Evolutionary conservation across 1,140 invertebrate genomes (phyloP).

Genomic region (Goniozus legneri): DNA sequence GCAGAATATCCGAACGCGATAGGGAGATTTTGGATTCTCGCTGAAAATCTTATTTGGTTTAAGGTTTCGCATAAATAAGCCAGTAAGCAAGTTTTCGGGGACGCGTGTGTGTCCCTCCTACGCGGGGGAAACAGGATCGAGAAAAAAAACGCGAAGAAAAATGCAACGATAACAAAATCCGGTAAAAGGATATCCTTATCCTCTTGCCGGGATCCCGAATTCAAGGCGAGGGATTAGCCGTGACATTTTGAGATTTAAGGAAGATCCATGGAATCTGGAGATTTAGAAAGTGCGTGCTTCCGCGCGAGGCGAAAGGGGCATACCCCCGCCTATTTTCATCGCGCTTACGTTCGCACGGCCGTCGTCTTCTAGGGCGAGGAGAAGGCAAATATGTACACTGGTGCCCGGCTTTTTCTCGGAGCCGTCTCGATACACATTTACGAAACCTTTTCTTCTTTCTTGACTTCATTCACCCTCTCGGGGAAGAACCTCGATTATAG

Average conservation of each 20-base stretch:
- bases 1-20: too few species aligned
- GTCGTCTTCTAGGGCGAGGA: slow-evolving; percentile 7
- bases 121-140: background rate
- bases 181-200: background rate
- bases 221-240: slow-evolving; percentile 14
- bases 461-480: too few species aligned
- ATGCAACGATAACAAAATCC: background rate
- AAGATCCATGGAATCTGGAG: slow-evolving; percentile 20
- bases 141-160: background rate
- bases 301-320: background rate
- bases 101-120: background rate
- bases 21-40: too few species aligned
- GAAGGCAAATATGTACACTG: slow-evolving; percentile 28
- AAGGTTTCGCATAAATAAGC: too few species aligned
- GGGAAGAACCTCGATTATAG: too few species aligned
- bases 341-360: background rate
- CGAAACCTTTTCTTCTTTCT: background rate
- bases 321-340: background rate
- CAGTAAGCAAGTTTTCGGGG: too few species aligned
- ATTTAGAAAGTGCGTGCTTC: slow-evolving; percentile 29
- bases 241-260: slow-evolving; percentile 24
- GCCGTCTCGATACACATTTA: background rate
- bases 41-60: too few species aligned
- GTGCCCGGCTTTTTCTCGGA: slow-evolving; percentile 11
- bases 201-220: background rate